phyloP scores from a whole-genome alignment of 2,888 invertebrate genomes.

The Sepiola atlantica region DNA sequence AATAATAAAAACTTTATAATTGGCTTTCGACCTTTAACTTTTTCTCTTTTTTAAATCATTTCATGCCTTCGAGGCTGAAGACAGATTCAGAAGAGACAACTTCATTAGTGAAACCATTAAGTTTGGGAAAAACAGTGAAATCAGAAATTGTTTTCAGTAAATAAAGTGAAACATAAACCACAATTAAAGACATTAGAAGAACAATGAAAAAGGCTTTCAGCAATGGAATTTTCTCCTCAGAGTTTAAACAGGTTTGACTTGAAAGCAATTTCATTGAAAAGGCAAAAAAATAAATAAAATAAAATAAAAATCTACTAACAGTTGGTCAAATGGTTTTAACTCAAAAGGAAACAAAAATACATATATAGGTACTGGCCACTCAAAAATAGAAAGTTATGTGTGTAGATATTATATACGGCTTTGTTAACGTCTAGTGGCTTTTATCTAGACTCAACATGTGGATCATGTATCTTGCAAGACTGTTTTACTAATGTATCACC shows the following conservation, averaged over 20 bases:
- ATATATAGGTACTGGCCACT: not conserved
- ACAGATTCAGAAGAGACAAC: constrained; percentile 32
- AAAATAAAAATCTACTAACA: not conserved
- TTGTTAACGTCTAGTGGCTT: too few relatives aligned
- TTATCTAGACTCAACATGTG: too few relatives aligned
- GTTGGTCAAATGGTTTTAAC: not conserved
- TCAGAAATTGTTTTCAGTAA: constrained; percentile 22
- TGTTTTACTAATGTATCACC: too few relatives aligned
- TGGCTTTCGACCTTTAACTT: not conserved
- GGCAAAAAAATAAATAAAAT: not conserved
- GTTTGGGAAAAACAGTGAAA: not conserved
- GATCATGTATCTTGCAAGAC: too few relatives aligned
- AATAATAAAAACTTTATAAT: not conserved
- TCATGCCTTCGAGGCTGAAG: not conserved
- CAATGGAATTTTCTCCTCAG: not conserved
- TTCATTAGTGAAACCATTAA: constrained; percentile 9
- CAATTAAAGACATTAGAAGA: not conserved
- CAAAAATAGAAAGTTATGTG: not conserved
- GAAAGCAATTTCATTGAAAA: constrained; percentile 32
- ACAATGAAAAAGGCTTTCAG: not conserved
- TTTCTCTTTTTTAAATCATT: not conserved
- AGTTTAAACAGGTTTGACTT: constrained; percentile 11
- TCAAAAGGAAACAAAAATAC: not conserved
- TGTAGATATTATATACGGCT: too few relatives aligned
- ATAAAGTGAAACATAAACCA: not conserved